A percentile compares a stretch with the other conserved stretches of the same genome.
Evolutionary conservation across 2,113 vertebrate genomes (phyloP).

Genomic region (Oreocharis arfaki): DNA sequence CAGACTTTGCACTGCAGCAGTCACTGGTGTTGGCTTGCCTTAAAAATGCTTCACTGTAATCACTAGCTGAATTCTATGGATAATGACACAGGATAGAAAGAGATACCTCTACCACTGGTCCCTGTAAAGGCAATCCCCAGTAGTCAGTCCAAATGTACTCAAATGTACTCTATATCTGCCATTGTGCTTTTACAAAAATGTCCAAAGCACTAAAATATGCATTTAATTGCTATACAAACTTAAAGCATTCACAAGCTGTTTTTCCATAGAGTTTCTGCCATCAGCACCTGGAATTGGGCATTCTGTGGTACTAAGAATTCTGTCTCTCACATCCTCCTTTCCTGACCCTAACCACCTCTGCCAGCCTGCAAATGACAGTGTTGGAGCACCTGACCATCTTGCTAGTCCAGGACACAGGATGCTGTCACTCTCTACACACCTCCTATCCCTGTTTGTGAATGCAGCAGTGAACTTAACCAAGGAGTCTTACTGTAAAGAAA

Average conservation of each 20-base stretch:
- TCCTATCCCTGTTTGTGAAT: not conserved
- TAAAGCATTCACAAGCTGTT: not conserved
- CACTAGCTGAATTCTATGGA: not conserved
- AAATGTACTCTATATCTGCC: not conserved
- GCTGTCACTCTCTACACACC: not conserved
- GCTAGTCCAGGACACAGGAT: not conserved
- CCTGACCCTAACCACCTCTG: not conserved
- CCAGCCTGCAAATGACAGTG: not conserved
- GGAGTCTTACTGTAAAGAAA: not conserved
- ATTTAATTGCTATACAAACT: not conserved
- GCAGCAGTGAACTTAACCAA: not conserved
- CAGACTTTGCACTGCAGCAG: not conserved
- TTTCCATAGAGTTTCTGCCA: not conserved
- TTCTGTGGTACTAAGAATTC: not conserved
- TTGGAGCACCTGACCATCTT: not conserved
- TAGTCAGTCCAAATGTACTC: not conserved
- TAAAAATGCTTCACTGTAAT: not conserved
- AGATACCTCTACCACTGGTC: not conserved
- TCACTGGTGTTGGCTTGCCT: not conserved
- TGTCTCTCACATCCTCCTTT: not conserved
- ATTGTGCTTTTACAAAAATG: not conserved
- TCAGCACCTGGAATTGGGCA: not conserved
- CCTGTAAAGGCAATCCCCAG: not conserved
- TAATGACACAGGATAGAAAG: not conserved
- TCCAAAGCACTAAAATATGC: not conserved